Percentiles rank a stretch among this genome's conserved stretches.
phyloP scores from a whole-genome alignment of 2,888 invertebrate genomes.

The Drosophila histrio region DNA sequence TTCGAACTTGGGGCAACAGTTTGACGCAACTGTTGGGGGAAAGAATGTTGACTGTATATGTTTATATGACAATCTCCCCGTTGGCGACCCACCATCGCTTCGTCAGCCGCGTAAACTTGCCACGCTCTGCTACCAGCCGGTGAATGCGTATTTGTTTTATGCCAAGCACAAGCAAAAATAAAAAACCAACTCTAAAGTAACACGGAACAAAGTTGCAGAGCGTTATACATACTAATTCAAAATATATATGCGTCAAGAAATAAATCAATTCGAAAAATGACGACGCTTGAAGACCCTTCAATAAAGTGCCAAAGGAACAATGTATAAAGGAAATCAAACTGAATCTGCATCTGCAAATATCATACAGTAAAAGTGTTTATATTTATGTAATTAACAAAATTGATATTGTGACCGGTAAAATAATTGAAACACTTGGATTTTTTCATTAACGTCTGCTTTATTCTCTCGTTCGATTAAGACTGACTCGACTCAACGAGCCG shows the following conservation, averaged over 20 bases:
- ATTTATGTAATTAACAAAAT: not conserved
- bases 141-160: constrained; percentile 39
- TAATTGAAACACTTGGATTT: no score
- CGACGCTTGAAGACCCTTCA: constrained; percentile 20
- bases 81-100: not conserved
- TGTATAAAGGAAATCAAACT: no score
- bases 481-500: no score
- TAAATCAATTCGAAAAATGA: not conserved
- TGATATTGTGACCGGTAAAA: no score
- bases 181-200: constrained; percentile 30
- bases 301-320: not conserved
- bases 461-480: no score
- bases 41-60: constrained; percentile 26
- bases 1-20: constrained; percentile 38
- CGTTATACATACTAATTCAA: constrained; percentile 43
- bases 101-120: constrained; percentile 29
- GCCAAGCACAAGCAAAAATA: constrained; percentile 9
- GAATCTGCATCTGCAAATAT: no score
- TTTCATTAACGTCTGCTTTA: no score
- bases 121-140: constrained; percentile 24
- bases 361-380: not conserved
- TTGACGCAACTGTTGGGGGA: constrained; percentile 30
- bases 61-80: constrained; percentile 17
- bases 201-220: constrained; percentile 7
- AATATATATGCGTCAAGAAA: not conserved